Evolutionary conservation across 2,888 invertebrate genomes (phyloP).

Genomic region (Griposia aprilina): DNA sequence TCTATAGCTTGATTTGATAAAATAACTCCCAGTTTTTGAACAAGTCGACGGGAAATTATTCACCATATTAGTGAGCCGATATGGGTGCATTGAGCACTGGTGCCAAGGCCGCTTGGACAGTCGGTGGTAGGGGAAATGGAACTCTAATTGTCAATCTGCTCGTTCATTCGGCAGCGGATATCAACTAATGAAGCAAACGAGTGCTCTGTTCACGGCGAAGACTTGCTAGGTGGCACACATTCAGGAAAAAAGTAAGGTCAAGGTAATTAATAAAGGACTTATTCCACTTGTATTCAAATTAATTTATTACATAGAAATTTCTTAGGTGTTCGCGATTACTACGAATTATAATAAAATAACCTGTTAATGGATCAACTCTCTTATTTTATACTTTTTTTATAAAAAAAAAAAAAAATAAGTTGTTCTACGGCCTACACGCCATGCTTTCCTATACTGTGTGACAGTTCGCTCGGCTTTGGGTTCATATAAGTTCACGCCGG

Average conservation of each 20-base stretch:
- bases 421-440: too few relatives aligned
- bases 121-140: slow-evolving; percentile 76
- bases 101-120: slow-evolving; percentile 62
- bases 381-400: too few relatives aligned
- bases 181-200: slow-evolving; percentile 72
- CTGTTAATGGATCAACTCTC: too few relatives aligned
- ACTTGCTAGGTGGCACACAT: slow-evolving; percentile 12
- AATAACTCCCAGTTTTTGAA: background rate
- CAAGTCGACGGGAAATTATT: slow-evolving; percentile 10
- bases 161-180: slow-evolving; percentile 78
- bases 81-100: slow-evolving; percentile 26
- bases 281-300: background rate
- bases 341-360: too few relatives aligned
- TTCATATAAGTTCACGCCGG: too few relatives aligned
- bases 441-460: too few relatives aligned
- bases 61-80: slow-evolving; percentile 24
- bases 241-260: background rate
- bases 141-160: slow-evolving; percentile 81
- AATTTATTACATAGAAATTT: too few relatives aligned
- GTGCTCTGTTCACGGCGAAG: slow-evolving; percentile 41
- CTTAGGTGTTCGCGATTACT: too few relatives aligned
- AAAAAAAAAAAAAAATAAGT: too few relatives aligned
- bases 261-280: background rate
- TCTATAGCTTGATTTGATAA: background rate
- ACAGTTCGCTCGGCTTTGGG: too few relatives aligned